These are phyloP conservation scores for Eulemur rubriventer DNA, from an alignment of 2,797 vertebrate genomes.

Conservation along the genomic window DNA sequence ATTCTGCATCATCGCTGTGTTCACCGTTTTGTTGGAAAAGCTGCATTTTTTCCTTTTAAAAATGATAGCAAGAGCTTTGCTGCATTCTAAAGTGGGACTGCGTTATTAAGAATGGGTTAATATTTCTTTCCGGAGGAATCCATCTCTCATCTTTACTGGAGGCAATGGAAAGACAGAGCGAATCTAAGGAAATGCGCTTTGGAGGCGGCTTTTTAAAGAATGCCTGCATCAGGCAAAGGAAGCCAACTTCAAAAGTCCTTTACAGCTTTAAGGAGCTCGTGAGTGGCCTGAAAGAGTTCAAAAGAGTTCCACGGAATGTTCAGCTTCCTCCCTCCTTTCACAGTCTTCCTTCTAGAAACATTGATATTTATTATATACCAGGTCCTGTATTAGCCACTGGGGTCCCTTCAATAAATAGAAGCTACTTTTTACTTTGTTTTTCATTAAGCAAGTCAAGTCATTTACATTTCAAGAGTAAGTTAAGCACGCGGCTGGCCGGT, in stretches of 20 bases:
- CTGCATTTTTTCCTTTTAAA: not conserved
- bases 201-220: not conserved
- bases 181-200: not conserved
- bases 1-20: not conserved
- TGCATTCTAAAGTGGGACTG: not conserved
- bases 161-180: not conserved
- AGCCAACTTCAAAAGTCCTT: not conserved
- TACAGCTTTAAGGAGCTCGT: rapidly evolving
- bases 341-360: not conserved
- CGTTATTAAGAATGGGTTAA: not conserved
- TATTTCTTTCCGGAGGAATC: not conserved
- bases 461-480: not conserved
- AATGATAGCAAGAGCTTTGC: rapidly evolving
- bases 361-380: rapidly evolving
- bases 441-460: not conserved
- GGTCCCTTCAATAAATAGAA: rapidly evolving
- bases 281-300: not conserved
- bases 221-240: not conserved
- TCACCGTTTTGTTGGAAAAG: not conserved
- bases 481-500: not conserved
- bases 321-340: rapidly evolving
- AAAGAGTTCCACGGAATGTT: rapidly evolving
- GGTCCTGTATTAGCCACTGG: not conserved
- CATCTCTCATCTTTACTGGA: not conserved
- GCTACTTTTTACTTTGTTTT: not conserved